phyloP scores from a whole-genome alignment of 2,113 vertebrate genomes.

The Redunca redunca region DNA sequence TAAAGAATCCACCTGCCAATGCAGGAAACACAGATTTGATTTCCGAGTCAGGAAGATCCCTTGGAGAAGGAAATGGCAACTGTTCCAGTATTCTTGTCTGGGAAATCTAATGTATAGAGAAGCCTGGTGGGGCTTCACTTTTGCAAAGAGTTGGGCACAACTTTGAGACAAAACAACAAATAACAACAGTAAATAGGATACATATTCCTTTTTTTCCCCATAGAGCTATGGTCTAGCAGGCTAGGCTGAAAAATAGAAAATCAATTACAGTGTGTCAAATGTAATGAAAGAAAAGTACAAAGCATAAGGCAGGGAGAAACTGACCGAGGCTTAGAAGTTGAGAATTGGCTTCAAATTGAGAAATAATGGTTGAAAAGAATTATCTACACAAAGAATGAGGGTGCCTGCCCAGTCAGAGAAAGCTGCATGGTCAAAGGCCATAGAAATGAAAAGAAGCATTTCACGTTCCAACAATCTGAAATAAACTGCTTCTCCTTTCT shows the following conservation, averaged over 20 bases:
- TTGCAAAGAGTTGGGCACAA: not conserved
- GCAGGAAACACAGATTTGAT: not conserved
- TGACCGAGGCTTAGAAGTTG: not conserved
- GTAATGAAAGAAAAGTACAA: not conserved
- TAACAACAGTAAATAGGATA: not conserved
- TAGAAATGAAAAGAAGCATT: not conserved
- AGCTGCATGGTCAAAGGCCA: not conserved
- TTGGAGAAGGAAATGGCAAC: not conserved
- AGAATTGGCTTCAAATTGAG: not conserved
- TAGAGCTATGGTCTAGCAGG: not conserved
- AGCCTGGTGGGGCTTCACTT: not conserved
- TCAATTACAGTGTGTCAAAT: not conserved
- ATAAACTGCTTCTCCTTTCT: not conserved
- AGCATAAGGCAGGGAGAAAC: not conserved
- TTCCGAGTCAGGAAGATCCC: not conserved
- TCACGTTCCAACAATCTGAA: not conserved
- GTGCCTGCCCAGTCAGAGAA: not conserved
- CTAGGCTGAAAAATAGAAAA: not conserved
- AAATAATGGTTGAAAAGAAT: not conserved
- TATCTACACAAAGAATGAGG: not conserved
- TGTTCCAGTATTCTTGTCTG: not conserved
- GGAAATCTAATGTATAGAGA: not conserved
- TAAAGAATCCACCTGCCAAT: not conserved
- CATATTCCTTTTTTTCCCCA: not conserved
- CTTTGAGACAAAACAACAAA: not conserved